phyloP scores from a whole-genome alignment of 1,140 invertebrate genomes.

The Amyelois transitella region DNA sequence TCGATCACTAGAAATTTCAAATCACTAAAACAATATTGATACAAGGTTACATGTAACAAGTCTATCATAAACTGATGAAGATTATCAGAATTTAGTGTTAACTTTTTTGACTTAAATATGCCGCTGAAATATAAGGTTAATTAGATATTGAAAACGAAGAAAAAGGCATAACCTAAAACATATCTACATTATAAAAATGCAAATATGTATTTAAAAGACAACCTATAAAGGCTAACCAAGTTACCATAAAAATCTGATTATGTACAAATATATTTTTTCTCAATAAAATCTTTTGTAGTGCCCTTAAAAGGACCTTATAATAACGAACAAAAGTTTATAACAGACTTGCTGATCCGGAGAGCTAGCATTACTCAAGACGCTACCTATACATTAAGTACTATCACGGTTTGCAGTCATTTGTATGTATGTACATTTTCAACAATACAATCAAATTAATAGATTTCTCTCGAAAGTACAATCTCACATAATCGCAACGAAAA shows the following conservation, averaged over 20 bases:
- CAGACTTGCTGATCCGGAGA: background rate
- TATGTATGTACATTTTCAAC: constrained; percentile 24
- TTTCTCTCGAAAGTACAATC: constrained; percentile 4
- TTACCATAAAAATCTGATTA: too few species aligned
- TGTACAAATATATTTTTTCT: too few species aligned
- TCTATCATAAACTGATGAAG: background rate
- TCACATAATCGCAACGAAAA: background rate
- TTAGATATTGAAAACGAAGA: too few species aligned
- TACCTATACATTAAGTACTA: constrained; percentile 45
- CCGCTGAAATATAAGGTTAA: too few species aligned
- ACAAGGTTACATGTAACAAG: background rate
- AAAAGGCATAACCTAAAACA: too few species aligned
- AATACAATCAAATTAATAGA: constrained; percentile 1
- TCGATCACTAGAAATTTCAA: constrained; percentile 10
- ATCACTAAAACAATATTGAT: background rate
- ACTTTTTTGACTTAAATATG: too few species aligned
- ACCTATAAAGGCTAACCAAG: too few species aligned
- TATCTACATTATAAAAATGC: background rate
- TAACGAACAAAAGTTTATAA: background rate
- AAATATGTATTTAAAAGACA: too few species aligned
- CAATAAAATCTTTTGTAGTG: too few species aligned
- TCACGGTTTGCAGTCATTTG: constrained; percentile 52
- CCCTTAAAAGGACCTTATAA: too few species aligned
- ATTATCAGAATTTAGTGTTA: too few species aligned
- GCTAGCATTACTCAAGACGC: constrained; percentile 25